Base-by-base conservation (phyloP, 1,140 invertebrate genomes). In the Stegodyphus dumicola region DNA sequence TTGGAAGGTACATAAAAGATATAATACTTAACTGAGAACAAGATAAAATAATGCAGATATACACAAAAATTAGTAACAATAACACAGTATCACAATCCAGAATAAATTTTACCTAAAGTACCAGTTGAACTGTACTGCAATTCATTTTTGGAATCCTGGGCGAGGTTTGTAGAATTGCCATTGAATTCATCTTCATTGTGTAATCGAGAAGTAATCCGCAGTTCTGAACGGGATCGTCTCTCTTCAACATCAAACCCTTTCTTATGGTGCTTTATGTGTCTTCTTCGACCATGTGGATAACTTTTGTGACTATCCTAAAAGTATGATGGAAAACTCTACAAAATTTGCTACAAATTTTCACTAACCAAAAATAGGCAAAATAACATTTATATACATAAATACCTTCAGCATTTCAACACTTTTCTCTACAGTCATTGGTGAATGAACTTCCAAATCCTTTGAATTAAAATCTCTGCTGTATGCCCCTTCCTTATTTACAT, bases 291-390 rank as follows among this genome's bases (percentile, higher is more conserved):
- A 7, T 64, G 51, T 13, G 81, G 81, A 51, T 85, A 85, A 64
- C 74, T 75, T 85, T 85, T 85, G 60, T 85, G 81, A 9, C 52
- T 76, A 17, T 85, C 81, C 81, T 85, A 76, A 9, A 60, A 60
- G 5, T 60, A 60, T 33, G 33, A 33, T 3, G 33, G 3, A 33
- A 3, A 33, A 33, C 3, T 33, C 33, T 33, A 33, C 3, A 33
- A 33, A 33, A 33, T 33, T 33, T 33, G 3, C 33, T 33, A 33
- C 3, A 33, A 33, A 33, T 33, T 33, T 33, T 33, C 33, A 33
- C 33, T 33, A 33, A 33, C 1, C 33, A 33, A 33, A 33, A 33
- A 33, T 3, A 33, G 33, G 33, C 33, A 33, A 33, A 33, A 33
- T 33, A 1, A 33, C 33, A 33, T 33, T 33, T 33, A 33, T 33